Evolutionary conservation across 2,797 vertebrate genomes (phyloP).

Genomic region (Petrocephalus sullivani): DNA sequence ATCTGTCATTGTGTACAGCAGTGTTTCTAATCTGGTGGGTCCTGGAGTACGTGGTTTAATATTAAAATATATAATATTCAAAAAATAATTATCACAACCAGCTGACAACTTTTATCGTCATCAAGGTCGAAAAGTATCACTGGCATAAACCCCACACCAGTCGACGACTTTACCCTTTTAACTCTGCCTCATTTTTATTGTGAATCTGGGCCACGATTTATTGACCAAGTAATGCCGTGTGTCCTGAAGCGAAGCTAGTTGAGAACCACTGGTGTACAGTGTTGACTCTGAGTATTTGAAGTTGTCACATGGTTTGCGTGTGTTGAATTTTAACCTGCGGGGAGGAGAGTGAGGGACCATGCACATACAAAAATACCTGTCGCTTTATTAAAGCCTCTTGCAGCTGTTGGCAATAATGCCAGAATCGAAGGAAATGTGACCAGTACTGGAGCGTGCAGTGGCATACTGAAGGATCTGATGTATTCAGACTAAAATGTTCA

Average conservation of each 20-base stretch:
- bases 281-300: background rate
- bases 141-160: background rate
- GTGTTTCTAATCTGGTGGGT: background rate
- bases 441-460: background rate
- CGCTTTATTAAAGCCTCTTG: background rate
- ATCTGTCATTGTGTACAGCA: background rate
- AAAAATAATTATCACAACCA: background rate
- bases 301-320: background rate
- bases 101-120: background rate
- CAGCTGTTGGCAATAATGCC: background rate
- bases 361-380: background rate
- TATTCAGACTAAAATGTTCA: background rate
- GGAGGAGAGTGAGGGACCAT: background rate
- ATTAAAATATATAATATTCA: background rate
- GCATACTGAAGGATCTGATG: background rate
- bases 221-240: background rate
- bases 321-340: background rate
- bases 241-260: background rate
- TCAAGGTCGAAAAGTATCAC: background rate
- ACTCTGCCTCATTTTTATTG: background rate
- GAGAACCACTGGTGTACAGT: background rate
- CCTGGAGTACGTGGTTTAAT: background rate
- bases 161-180: background rate
- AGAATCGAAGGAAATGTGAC: background rate
- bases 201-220: background rate